Percentiles rank a stretch among this genome's conserved stretches.
phyloP scores from a whole-genome alignment of 2,797 vertebrate species.

The Pangasius djambal region DNA sequence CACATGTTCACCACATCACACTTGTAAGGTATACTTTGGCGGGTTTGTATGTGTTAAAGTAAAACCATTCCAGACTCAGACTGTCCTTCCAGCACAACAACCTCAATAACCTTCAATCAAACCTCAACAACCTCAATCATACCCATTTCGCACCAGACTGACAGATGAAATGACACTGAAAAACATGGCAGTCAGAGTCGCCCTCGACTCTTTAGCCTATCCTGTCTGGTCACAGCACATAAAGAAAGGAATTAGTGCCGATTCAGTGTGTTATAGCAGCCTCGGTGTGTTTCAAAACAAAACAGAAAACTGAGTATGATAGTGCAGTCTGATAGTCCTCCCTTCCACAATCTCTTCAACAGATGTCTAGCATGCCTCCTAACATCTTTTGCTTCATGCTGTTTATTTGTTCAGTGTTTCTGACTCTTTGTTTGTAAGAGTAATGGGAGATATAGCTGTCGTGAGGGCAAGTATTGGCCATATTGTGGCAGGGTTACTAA shows the following conservation, averaged over 20 bases:
- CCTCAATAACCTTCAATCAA: constrained; percentile 29
- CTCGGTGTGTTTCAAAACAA: background rate
- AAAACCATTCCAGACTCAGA: background rate
- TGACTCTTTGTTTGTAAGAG: background rate
- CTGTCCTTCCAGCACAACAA: constrained; percentile 22
- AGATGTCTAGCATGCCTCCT: background rate
- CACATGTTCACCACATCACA: background rate
- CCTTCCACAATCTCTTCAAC: background rate
- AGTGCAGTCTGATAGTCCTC: background rate
- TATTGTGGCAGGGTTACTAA: background rate
- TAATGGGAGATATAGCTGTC: background rate
- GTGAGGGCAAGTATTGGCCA: background rate
- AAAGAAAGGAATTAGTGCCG: constrained; percentile 16
- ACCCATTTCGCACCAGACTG: constrained; percentile 1
- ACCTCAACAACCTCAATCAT: constrained; percentile 23
- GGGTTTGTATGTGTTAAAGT: constrained; percentile 1
- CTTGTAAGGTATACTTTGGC: background rate
- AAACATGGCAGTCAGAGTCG: background rate
- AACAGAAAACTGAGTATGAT: background rate
- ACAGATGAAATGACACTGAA: constrained; percentile 24
- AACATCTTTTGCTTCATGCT: background rate
- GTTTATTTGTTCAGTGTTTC: background rate
- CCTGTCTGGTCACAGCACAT: background rate
- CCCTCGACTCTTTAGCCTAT: background rate
- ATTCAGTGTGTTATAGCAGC: background rate